phyloP scores from a whole-genome alignment of 2,113 vertebrate species.

The Lota lota region DNA sequence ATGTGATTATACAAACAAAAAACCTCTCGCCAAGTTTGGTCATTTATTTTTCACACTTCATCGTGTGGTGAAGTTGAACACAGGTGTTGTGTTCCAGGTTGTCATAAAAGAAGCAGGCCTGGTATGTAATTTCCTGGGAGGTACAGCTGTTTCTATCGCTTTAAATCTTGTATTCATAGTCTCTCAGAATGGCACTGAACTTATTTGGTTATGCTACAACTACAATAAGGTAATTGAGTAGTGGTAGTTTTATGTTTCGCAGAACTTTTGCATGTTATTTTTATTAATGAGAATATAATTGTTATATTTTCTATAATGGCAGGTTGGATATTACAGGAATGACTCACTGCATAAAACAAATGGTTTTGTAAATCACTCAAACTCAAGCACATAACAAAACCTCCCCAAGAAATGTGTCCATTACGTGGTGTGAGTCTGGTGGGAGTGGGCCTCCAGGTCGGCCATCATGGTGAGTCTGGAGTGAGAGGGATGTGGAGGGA shows the following conservation, averaged over 20 bases:
- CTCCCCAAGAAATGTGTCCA: no score
- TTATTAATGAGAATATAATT: no score
- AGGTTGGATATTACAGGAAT: no score
- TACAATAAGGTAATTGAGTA: no score
- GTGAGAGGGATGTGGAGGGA: constrained; percentile 38
- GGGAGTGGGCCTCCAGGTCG: neutral
- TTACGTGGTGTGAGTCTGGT: neutral
- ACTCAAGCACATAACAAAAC: no score
- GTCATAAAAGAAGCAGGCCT: constrained; percentile 21
- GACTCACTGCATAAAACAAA: no score
- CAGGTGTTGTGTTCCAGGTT: constrained; percentile 29
- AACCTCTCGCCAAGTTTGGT: neutral
- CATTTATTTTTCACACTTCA: neutral
- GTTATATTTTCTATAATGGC: no score
- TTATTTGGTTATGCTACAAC: constrained; percentile 13
- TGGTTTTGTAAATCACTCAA: no score
- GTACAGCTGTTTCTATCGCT: constrained; percentile 60
- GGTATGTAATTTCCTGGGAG: constrained; percentile 55
- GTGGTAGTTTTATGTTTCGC: neutral
- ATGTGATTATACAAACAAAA: constrained; percentile 19
- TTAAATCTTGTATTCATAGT: constrained; percentile 46
- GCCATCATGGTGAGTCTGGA: neutral
- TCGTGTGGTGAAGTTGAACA: constrained; percentile 22
- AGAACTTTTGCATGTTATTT: no score
- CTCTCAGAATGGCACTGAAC: constrained; percentile 26